Evolutionary conservation across 2,888 invertebrate genomes (phyloP).

Genomic region (Penaeus monodon): DNA sequence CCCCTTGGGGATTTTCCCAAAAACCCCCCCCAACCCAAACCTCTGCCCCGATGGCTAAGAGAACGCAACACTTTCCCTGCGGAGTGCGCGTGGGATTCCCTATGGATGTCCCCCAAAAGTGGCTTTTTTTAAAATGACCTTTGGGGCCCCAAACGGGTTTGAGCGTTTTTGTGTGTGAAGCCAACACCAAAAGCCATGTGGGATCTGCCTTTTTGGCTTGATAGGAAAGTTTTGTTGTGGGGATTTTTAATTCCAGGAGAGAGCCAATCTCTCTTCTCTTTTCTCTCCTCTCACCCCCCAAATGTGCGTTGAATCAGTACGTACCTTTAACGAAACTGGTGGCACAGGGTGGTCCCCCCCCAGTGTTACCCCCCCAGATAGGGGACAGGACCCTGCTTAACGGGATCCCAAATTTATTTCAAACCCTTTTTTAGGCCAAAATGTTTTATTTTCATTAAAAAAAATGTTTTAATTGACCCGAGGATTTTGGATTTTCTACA

Average conservation of each 20-base stretch:
- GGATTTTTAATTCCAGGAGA: conserved; percentile 18
- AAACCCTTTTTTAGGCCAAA: conserved; percentile 22
- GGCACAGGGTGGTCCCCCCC: conserved; percentile 9
- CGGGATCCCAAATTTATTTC: conserved; percentile 11
- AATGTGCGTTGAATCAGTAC: conserved; percentile 23
- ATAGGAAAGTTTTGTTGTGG: conserved; percentile 20
- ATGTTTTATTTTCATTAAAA: conserved; percentile 21
- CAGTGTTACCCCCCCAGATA: conserved; percentile 7
- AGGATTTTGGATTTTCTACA: conserved; percentile 35
- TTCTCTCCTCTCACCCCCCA: not conserved
- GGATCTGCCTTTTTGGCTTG: no score
- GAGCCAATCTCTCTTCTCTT: not conserved
- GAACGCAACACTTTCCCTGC: conserved; percentile 30
- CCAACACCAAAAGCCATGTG: not conserved
- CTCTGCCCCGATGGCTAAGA: not conserved
- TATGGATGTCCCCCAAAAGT: conserved; percentile 16
- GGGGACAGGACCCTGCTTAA: conserved; percentile 16
- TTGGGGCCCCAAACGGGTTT: conserved; percentile 9
- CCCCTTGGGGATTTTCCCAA: no score
- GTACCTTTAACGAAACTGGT: conserved; percentile 23
- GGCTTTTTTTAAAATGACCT: conserved; percentile 12
- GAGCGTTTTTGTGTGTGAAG: conserved; percentile 21
- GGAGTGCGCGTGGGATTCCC: conserved; percentile 14
- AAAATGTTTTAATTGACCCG: conserved; percentile 26
- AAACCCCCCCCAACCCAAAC: not conserved